A percentile compares a stretch with the other conserved stretches of the same genome.
Conservation (phyloP, 2,888 invertebrate genomes). For the Cordilura impudica region DNA sequence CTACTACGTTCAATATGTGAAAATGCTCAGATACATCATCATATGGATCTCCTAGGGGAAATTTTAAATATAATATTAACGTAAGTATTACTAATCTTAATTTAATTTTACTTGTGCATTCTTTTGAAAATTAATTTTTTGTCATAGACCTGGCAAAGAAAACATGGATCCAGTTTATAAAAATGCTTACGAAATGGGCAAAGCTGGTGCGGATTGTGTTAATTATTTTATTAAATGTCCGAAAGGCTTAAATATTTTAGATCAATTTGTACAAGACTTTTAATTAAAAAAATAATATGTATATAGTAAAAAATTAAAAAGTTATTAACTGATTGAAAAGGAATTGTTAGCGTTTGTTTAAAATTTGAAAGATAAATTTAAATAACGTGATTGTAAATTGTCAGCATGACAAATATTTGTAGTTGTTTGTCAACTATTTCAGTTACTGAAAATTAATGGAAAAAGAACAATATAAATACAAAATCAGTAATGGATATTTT, state of each 20-base stretch:
- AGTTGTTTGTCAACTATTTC: too few species aligned
- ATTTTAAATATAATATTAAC: slow-evolving; percentile 72
- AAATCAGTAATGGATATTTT: too few species aligned
- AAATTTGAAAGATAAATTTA: too few species aligned
- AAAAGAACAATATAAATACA: too few species aligned
- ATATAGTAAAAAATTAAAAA: too few species aligned
- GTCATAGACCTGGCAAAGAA: slow-evolving; percentile 67
- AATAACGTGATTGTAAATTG: too few species aligned
- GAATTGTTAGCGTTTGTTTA: too few species aligned
- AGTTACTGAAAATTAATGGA: too few species aligned
- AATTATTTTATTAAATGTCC: slow-evolving; percentile 81
- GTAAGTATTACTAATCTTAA: slow-evolving; percentile 62
- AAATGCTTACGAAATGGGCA: slow-evolving; percentile 78
- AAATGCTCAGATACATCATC: slow-evolving; percentile 72
- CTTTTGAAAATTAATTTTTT: background rate
- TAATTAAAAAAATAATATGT: background rate
- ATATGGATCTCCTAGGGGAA: slow-evolving; percentile 71
- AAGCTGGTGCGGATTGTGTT: slow-evolving; percentile 79
- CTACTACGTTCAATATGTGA: slow-evolving; percentile 74
- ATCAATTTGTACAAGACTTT: slow-evolving; percentile 70
- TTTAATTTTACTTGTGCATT: background rate
- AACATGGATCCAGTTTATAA: slow-evolving; percentile 79
- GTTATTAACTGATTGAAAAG: too few species aligned
- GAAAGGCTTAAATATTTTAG: slow-evolving; percentile 81
- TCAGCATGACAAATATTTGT: too few species aligned